A percentile compares a stretch with the other conserved stretches of the same genome.
Evolutionary conservation across 2,113 vertebrate genomes (phyloP).

Genomic region (Arenaria interpres): DNA sequence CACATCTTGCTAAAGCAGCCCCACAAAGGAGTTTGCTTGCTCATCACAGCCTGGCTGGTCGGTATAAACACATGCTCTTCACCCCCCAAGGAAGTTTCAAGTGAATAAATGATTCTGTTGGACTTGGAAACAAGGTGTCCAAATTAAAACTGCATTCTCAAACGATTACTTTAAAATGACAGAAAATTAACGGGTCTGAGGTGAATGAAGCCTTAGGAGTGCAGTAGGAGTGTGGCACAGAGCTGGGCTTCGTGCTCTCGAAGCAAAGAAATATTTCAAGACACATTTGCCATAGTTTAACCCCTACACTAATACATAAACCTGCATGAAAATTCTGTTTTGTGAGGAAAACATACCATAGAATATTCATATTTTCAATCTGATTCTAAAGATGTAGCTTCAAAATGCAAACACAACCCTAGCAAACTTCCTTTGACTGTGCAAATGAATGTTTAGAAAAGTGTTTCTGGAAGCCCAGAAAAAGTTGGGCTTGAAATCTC

Average conservation of each 20-base stretch:
- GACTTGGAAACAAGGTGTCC: background rate
- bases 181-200: background rate
- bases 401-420: accelerated
- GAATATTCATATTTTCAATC: background rate
- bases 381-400: background rate
- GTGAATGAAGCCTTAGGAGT: background rate
- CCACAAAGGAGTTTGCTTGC: background rate
- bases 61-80: background rate
- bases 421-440: background rate
- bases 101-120: background rate
- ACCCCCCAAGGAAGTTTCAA: background rate
- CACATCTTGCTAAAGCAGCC: accelerated
- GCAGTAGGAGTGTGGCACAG: background rate
- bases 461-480: background rate
- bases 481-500: constrained; percentile 1
- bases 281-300: background rate
- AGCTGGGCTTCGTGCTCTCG: background rate
- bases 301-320: background rate
- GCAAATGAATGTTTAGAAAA: background rate
- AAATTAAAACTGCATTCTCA: background rate
- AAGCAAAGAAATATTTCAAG: background rate
- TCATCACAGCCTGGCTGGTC: background rate
- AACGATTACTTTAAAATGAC: background rate
- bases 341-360: background rate
- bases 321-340: background rate